Evolutionary conservation across 2,888 invertebrate genomes (phyloP), one percentile per base, ranked within the genome.

Genomic region (Macaria notata): DNA sequence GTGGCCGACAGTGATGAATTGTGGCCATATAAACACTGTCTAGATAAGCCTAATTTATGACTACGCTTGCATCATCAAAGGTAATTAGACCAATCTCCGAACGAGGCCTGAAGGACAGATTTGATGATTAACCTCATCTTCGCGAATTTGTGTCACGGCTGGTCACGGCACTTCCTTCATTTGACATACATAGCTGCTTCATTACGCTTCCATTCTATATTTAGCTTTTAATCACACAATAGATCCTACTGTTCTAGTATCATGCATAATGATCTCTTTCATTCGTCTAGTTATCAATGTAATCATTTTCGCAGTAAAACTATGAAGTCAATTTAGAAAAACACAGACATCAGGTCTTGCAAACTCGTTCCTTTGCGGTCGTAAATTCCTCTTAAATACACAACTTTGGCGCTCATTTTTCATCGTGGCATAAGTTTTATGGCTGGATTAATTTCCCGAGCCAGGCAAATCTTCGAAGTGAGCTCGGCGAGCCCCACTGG

Each of bases 21-120:
- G 81, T 71, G 73, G 65, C 69, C 71, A 79, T 81, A 84, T 81
- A 83, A 78, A 83, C 84, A 79, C 72, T 81, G 88, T 86, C 86
- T 76, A 86, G 90, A 90, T 90, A 90, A 88, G 76, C 78, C 66
- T 87, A 87, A 89, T 87, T 83, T 88, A 90, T 89, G 77, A 80
- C 76, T 66, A 67, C 65, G 68, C 76, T 72, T 74, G 73, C 75
- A 75, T 68, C 69, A 68, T 73, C 60, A 70, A 65, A 58, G 70
- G 66, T 78, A 80, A 83, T 85, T 78, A 83, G 80, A 83, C 75
- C 71, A 70, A 63, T 71, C 69, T 72, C 70, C 71, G 76, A 75
- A 64, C 70, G 62, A 44, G 56, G 49, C 64, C 66, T 70, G 64
- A 78, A 78, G 73, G 79, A 74, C 76, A 64, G 63, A 63, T 64